Percentiles rank a stretch among this genome's conserved stretches.
These are phyloP conservation scores for Tiphia femorata DNA, from an alignment of 2,888 invertebrate genomes.

Conservation along the genomic window DNA sequence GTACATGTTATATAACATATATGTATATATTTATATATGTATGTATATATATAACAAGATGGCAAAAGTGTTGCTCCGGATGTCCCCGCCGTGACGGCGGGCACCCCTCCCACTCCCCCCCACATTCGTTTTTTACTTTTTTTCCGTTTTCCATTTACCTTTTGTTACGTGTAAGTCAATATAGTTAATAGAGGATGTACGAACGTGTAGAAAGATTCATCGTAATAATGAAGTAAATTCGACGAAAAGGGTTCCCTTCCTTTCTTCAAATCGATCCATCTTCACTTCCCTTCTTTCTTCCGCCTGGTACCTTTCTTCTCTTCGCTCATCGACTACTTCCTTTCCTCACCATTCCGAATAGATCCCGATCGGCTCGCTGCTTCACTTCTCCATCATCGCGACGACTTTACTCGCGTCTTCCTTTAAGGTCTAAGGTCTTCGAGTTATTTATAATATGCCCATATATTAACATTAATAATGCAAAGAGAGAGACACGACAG, in stretches of 20 bases:
- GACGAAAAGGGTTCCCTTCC: constrained; percentile 54
- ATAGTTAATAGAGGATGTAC: constrained; percentile 63
- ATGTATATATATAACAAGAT: constrained; percentile 57
- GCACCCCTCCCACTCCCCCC: too few species aligned
- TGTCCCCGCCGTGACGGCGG: constrained; percentile 32
- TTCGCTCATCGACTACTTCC: not conserved
- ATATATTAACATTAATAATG: constrained; percentile 59
- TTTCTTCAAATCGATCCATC: not conserved
- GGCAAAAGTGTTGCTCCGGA: constrained; percentile 56
- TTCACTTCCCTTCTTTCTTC: not conserved
- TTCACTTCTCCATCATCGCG: constrained; percentile 6
- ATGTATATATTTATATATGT: constrained; percentile 40
- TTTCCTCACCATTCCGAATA: not conserved
- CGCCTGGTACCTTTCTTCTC: not conserved
- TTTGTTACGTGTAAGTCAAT: constrained; percentile 53
- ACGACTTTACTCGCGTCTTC: too few species aligned
- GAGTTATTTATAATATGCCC: constrained; percentile 39
- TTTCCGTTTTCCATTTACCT: constrained; percentile 25
- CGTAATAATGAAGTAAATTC: constrained; percentile 65
- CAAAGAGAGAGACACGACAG: constrained; percentile 59
- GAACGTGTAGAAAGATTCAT: constrained; percentile 68
- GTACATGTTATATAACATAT: constrained; percentile 31
- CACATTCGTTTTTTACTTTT: constrained; percentile 16
- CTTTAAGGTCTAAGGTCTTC: too few species aligned
- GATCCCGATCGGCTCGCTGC: constrained; percentile 5